These are phyloP conservation scores for Umimayanthus kanabou DNA, from an alignment of 92 coral and sea anemone species.

Conservation along the genomic window DNA sequence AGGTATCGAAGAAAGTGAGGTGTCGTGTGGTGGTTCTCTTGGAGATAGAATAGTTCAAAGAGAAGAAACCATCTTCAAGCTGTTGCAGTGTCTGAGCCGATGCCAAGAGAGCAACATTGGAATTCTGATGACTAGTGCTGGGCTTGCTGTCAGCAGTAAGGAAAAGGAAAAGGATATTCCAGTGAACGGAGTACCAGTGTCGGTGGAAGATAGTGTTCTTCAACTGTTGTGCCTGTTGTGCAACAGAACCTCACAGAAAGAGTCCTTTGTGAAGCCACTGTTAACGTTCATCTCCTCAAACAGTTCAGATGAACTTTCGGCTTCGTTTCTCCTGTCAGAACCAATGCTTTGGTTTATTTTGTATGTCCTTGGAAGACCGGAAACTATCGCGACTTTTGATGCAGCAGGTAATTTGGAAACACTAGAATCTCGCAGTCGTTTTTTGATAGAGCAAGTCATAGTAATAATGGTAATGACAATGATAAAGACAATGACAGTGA, in stretches of 20 bases:
- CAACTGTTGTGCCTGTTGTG: conserved; percentile 75
- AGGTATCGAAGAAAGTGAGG: conserved; percentile 36
- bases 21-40: conserved; percentile 22
- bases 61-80: conserved; percentile 56
- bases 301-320: not conserved
- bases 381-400: conserved; percentile 65
- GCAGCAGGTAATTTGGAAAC: conserved; percentile 63
- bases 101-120: conserved; percentile 68
- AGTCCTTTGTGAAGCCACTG: conserved; percentile 51
- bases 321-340: conserved; percentile 62
- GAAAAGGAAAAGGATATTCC: conserved; percentile 32
- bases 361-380: conserved; percentile 63
- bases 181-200: conserved; percentile 63
- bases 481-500: no score
- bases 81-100: conserved; percentile 77
- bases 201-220: conserved; percentile 90
- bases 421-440: no score
- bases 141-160: conserved; percentile 45
- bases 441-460: no score
- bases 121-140: conserved; percentile 45
- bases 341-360: conserved; percentile 85
- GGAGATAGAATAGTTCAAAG: conserved; percentile 49
- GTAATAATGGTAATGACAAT: no score
- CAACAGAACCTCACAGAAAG: conserved; percentile 57
- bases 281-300: conserved; percentile 42